Evolutionary conservation across 2,888 invertebrate species (phyloP).

Genomic region (Sisyra nigra): DNA sequence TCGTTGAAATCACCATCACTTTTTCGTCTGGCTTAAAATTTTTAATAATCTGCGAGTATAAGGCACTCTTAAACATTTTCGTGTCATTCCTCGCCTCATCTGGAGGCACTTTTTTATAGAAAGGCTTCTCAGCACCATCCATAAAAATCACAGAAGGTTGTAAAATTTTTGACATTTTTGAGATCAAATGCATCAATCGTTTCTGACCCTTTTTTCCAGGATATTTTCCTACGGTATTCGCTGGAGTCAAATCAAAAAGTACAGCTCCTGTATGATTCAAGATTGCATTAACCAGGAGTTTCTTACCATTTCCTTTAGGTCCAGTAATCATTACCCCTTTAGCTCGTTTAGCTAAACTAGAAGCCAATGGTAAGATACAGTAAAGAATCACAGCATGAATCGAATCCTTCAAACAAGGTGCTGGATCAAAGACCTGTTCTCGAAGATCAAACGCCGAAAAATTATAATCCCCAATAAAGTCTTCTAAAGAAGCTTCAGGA

Average conservation of each 20-base stretch:
- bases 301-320: conserved; percentile 52
- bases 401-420: conserved; percentile 41
- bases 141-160: conserved; percentile 45
- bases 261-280: conserved; percentile 52
- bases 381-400: conserved; percentile 40
- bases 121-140: conserved; percentile 35
- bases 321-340: conserved; percentile 54
- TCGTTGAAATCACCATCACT: conserved; percentile 34
- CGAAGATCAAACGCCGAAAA: conserved; percentile 39
- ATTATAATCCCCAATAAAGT: conserved; percentile 53
- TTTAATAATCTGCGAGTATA: conserved; percentile 34
- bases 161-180: conserved; percentile 39
- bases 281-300: conserved; percentile 51
- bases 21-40: conserved; percentile 35
- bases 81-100: conserved; percentile 28
- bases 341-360: conserved; percentile 17
- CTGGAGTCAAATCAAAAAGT: conserved; percentile 41
- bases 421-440: conserved; percentile 27
- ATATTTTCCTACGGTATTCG: conserved; percentile 40
- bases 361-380: conserved; percentile 39
- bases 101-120: conserved; percentile 31
- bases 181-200: conserved; percentile 42
- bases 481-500: conserved; percentile 37
- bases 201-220: conserved; percentile 40
- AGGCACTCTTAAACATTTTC: conserved; percentile 31